Conservation (phyloP, 2,888 invertebrate species). For the Dasysyrphus albostriatus region DNA sequence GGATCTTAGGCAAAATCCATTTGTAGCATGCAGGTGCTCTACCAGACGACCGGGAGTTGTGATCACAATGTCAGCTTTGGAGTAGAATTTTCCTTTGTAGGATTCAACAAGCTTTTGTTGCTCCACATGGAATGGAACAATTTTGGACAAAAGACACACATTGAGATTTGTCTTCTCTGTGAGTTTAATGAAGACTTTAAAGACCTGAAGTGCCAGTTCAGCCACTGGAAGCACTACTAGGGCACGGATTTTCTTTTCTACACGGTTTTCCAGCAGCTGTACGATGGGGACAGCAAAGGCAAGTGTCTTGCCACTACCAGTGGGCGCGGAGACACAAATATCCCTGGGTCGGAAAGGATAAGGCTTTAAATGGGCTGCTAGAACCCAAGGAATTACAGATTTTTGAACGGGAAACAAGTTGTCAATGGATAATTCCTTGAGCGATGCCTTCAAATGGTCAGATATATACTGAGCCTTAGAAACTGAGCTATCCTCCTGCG, state of each 20-base stretch:
- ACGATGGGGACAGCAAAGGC: constrained; percentile 96
- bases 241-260: constrained; percentile 90
- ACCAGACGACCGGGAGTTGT: constrained; percentile 97
- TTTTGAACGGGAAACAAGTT: constrained; percentile 94
- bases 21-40: constrained; percentile 94
- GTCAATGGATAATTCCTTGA: constrained; percentile 89
- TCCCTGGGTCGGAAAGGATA: constrained; percentile 91
- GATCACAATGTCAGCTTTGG: constrained; percentile 91
- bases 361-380: constrained; percentile 87
- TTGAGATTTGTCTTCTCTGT: constrained; percentile 88
- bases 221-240: constrained; percentile 96
- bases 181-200: constrained; percentile 91
- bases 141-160: constrained; percentile 89
- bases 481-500: constrained; percentile 84
- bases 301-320: constrained; percentile 98
- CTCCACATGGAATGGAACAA: constrained; percentile 88
- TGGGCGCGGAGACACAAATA: constrained; percentile 98
- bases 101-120: constrained; percentile 87
- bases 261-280: constrained; percentile 87
- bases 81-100: constrained; percentile 82
- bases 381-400: constrained; percentile 90
- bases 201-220: constrained; percentile 95
- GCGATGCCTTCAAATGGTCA: constrained; percentile 85
- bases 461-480: constrained; percentile 86
- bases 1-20: constrained; percentile 89